Conservation (phyloP, 2,113 vertebrate genomes). For the Tringa solitaria region DNA sequence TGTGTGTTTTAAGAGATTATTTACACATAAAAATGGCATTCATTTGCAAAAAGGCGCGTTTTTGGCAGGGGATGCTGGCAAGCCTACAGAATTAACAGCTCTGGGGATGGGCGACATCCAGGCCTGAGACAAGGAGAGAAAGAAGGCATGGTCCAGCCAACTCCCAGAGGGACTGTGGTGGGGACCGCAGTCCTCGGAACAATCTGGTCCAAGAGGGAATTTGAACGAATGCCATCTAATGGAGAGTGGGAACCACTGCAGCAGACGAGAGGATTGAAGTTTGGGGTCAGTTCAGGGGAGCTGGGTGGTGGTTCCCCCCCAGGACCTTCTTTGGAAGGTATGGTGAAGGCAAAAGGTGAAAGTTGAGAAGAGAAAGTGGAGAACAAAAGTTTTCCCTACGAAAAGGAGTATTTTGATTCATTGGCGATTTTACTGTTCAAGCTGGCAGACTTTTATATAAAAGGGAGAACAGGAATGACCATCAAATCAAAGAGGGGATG, state of each 20-base stretch:
- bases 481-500: background rate
- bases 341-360: background rate
- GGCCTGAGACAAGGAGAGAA: background rate
- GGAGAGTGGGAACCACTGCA: background rate
- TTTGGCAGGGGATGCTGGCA: background rate
- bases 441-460: background rate
- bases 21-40: background rate
- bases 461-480: constrained; percentile 13
- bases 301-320: background rate
- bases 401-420: constrained; percentile 35
- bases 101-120: background rate
- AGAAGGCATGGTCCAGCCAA: background rate
- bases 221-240: constrained; percentile 11
- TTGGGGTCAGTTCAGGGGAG: background rate
- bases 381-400: background rate
- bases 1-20: background rate
- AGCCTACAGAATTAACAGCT: background rate
- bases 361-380: background rate
- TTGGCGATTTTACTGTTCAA: constrained; percentile 4
- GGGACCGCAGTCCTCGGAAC: background rate
- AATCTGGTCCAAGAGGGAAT: background rate
- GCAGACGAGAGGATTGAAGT: background rate
- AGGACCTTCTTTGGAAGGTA: background rate
- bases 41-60: background rate
- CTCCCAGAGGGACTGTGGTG: no score